A percentile compares a stretch with the other conserved stretches of the same genome.
phyloP scores from a whole-genome alignment of 2,888 invertebrate species.

The Acleris emargana region DNA sequence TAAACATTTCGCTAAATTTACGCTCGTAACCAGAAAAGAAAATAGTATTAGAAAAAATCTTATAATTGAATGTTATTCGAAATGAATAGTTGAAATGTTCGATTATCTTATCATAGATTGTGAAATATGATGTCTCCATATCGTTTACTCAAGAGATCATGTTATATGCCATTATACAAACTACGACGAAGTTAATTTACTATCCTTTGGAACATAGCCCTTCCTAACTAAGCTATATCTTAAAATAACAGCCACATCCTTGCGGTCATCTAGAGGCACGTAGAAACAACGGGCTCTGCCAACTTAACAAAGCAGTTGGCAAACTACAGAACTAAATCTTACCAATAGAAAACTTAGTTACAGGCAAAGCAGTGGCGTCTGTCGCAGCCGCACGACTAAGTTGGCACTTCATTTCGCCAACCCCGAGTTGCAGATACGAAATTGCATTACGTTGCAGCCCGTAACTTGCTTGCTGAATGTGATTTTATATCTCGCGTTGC shows the following conservation, averaged over 20 bases:
- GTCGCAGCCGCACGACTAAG: constrained; percentile 13
- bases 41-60: neutral
- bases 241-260: constrained; percentile 13
- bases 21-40: neutral
- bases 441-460: constrained; percentile 32
- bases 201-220: neutral
- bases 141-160: too few species aligned
- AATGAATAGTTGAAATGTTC: too few species aligned
- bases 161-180: too few species aligned
- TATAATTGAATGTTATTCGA: too few species aligned
- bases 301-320: constrained; percentile 12
- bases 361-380: constrained; percentile 1
- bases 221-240: constrained; percentile 1
- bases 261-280: constrained; percentile 28
- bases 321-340: constrained; percentile 8
- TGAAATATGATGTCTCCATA: too few species aligned
- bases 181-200: too few species aligned
- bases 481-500: constrained; percentile 33
- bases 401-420: constrained; percentile 11
- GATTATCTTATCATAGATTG: too few species aligned
- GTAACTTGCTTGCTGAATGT: constrained; percentile 35
- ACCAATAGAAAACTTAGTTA: neutral
- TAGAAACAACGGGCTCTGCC: constrained; percentile 6
- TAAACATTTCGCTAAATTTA: neutral
- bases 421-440: constrained; percentile 22